Base-by-base conservation (phyloP, 2,888 invertebrate species). In the Fragum whitleyi region DNA sequence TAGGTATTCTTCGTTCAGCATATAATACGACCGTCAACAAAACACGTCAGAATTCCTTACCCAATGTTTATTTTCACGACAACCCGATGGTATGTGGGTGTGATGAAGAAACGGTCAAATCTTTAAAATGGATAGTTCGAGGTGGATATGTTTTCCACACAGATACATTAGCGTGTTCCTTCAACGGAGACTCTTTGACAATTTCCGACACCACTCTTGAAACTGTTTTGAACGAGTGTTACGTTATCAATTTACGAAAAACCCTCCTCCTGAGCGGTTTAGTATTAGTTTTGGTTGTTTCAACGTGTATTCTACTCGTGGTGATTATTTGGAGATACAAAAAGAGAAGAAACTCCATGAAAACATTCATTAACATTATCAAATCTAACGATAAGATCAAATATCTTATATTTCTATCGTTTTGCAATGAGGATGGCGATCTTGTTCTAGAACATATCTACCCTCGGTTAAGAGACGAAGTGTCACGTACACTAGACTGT, bases 351-450 rank as follows among this genome's bases (percentile, higher is more conserved):
- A 36, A 67, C n/a, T 7, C n/a, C 21, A 5, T 67, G 16, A 23
- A 68, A 57, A 26, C 57, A 2, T 57, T 74, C 23, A 11, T 68
- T 7, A 26, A 55, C 14, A 29, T 62, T 14, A 55, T 53, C 16
- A 67, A 55, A 23, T 28, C 28, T 39, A 36, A 39, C 11, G 36
- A 39, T 1, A 53, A 67, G n/a, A 16, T 55, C 0, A 67, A 53
- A 19, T 53, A 55, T 57, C 51, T 74, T 16, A 57, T 67, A 9
- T 74, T 74, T 39, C 23, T 74, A 11, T 74, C 74, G 2, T 74
- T 67, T 26, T 74, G 74, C 42, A 67, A 53, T 28, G 74, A 74
- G 36, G 74, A 74, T 39, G 68, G 67, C 3, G 68, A 74, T 39
- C 32, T 39, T 42, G 74, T 74, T 16, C 51, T 74, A 21, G 55